Evolutionary conservation across 2,113 vertebrate genomes (phyloP), one percentile per base, ranked within the genome.

Genomic region (Sylvietta virens): DNA sequence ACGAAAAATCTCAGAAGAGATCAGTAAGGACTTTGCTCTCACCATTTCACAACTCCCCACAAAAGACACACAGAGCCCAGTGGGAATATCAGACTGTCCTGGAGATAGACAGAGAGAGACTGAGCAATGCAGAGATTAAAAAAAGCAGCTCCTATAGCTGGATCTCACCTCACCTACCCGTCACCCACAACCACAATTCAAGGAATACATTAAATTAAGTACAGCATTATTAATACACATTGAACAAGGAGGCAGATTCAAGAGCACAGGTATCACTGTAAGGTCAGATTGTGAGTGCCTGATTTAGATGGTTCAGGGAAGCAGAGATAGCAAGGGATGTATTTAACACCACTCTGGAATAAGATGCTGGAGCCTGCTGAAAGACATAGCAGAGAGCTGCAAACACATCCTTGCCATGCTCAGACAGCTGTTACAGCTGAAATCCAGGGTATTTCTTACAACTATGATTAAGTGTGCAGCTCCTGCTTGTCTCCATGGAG

Each of bases 401-500:
- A 94, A 91, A 96, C 74, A 79, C 73, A 82, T 67, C 39, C 3
- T 74, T 83, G 87, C 51, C 94, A 88, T 51, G 74, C 67, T 94
- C 66, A 88, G 90, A 70, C 94, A 95, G 89, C 84, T 96, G 96
- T 80, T 95, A 28, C 71, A 88, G 86, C 88, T 89, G 81, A 94
- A 96, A 96, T 90, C 90, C 69, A 39, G 45, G 83, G 21, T 73
- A 53, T 67, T 96, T 82, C 93, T 94, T 74, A 87, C 58, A 95
- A 92, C 90, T 81, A 76, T 86, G 86, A 91, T 93, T 93, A 90
- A 94, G 50, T 81, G 88, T 95, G 91, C 90, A 83, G 86, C 67
- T 93, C 86, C 82, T 93, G 83, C 86, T 67, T 53, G 94, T 97
- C 97, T 96, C 97, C 97, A 97, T 97, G 96, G 96, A 97, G 88